These are phyloP conservation scores for Drosophila maculinotata DNA, from an alignment of 2,888 invertebrate species.

Conservation along the genomic window DNA sequence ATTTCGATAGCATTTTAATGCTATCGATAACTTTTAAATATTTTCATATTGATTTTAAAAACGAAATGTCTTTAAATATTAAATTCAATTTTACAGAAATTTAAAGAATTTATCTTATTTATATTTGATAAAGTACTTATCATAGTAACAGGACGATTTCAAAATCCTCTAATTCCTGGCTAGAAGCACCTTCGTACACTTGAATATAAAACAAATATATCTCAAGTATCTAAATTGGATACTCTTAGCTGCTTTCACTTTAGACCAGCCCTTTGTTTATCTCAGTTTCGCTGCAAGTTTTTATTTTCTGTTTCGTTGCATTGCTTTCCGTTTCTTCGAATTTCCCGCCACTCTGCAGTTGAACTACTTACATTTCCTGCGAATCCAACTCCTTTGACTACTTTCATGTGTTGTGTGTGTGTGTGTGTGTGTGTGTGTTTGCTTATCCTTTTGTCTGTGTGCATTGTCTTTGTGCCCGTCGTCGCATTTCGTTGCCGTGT, in stretches of 20 bases:
- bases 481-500: conserved; percentile 14
- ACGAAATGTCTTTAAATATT: too few relatives aligned
- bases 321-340: too few relatives aligned
- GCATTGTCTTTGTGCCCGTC: conserved; percentile 17
- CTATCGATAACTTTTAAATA: too few relatives aligned
- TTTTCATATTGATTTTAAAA: too few relatives aligned
- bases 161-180: too few relatives aligned
- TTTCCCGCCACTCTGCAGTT: conserved; percentile 2
- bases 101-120: too few relatives aligned
- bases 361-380: conserved; percentile 31
- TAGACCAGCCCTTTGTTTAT: not conserved
- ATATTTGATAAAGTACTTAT: too few relatives aligned
- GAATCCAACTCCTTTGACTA: conserved; percentile 1
- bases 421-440: not conserved
- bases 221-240: not conserved
- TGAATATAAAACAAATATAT: not conserved
- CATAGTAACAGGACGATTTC: too few relatives aligned
- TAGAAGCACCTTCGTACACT: too few relatives aligned
- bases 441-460: not conserved
- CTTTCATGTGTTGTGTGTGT: not conserved
- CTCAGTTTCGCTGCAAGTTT: too few relatives aligned
- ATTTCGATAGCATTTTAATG: too few relatives aligned
- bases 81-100: too few relatives aligned
- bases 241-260: not conserved
- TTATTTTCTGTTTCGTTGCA: not conserved